Conservation (phyloP, 1,140 invertebrate genomes). For the Anoplophora glabripennis region DNA sequence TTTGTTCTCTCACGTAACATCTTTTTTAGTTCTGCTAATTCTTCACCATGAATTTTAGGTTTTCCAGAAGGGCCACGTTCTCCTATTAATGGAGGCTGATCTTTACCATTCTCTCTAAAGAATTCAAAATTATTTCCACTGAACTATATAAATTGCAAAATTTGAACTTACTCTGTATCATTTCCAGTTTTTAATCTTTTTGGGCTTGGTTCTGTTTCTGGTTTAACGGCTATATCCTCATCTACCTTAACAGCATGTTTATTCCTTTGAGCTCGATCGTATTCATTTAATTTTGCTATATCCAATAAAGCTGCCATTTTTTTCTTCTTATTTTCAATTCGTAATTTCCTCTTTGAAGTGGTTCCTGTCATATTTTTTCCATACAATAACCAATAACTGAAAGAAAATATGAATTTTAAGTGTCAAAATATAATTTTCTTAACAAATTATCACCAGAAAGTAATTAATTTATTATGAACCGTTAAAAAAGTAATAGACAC, state of each 20-base stretch:
- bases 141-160: slow-evolving; percentile 6
- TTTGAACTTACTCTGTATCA: slow-evolving; percentile 12
- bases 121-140: background rate
- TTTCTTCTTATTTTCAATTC: slow-evolving; percentile 62
- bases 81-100: slow-evolving; percentile 2
- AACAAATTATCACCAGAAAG: slow-evolving; percentile 5
- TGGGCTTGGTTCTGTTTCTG: slow-evolving; percentile 36
- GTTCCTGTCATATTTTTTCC: slow-evolving; percentile 48
- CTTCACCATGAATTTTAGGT: slow-evolving; percentile 50
- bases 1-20: slow-evolving; percentile 57
- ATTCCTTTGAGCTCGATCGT: slow-evolving; percentile 48
- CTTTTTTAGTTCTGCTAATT: slow-evolving; percentile 55
- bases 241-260: slow-evolving; percentile 22
- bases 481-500: slow-evolving; percentile 15
- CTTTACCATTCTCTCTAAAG: slow-evolving; percentile 7
- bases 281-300: slow-evolving; percentile 60
- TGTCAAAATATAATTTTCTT: background rate
- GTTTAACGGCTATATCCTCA: background rate
- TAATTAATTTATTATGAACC: slow-evolving; percentile 14
- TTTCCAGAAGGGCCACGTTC: slow-evolving; percentile 22
- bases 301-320: slow-evolving; percentile 62
- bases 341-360: slow-evolving; percentile 42
- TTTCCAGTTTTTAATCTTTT: slow-evolving; percentile 39
- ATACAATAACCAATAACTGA: slow-evolving; percentile 24
- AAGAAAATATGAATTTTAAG: slow-evolving; percentile 6